phyloP scores from a whole-genome alignment of 92 coral and sea anemone species.

The Phymanthus crucifer region DNA sequence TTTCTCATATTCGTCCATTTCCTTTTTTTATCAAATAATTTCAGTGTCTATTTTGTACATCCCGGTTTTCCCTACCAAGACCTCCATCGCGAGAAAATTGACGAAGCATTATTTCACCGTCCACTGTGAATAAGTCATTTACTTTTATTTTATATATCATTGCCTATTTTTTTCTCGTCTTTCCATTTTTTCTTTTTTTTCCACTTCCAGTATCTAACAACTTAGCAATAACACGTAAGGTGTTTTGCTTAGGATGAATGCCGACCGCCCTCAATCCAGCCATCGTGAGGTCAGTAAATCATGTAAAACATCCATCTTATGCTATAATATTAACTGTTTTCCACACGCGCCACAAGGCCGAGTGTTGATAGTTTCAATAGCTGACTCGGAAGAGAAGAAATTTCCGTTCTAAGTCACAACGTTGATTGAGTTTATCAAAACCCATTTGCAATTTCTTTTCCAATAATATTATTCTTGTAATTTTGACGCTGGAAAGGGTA shows the following conservation, averaged over 20 bases:
- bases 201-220: too few relatives aligned
- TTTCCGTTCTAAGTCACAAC: slow-evolving; percentile 6
- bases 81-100: too few relatives aligned
- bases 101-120: too few relatives aligned
- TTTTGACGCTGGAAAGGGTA: neutral
- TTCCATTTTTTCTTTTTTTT: too few relatives aligned
- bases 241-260: neutral
- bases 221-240: too few relatives aligned
- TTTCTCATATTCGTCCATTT: too few relatives aligned
- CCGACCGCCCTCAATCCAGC: neutral
- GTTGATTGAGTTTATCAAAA: neutral
- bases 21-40: too few relatives aligned
- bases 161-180: too few relatives aligned
- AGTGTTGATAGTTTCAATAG: neutral
- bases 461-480: neutral
- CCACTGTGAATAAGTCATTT: too few relatives aligned
- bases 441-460: neutral
- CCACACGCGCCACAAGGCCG: neutral
- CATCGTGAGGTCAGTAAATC: neutral
- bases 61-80: too few relatives aligned
- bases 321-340: neutral
- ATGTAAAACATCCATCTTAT: neutral
- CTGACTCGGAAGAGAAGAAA: slow-evolving; percentile 15
- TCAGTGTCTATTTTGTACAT: too few relatives aligned
- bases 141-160: too few relatives aligned